Base-by-base conservation (phyloP, 2,797 vertebrate species). In the Echiichthys vipera region DNA sequence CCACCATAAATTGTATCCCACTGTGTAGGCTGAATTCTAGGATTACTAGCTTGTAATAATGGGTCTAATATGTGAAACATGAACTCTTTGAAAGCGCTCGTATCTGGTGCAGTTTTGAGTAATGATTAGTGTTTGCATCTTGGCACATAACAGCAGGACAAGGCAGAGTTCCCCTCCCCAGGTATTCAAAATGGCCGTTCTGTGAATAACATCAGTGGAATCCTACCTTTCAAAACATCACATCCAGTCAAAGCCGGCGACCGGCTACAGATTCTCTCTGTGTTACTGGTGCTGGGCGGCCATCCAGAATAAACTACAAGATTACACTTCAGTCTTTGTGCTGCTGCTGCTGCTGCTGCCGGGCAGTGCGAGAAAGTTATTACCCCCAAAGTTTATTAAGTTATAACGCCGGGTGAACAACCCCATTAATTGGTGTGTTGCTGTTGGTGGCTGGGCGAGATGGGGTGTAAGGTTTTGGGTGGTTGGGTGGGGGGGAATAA, bases 291-390 rank as follows among this genome's bases (percentile, higher is more conserved):
- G 71, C 78, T 89, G 94, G 93, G 94, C 94, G 68, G 67, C 58
- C 70, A 80, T 93, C 94, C 94, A 95, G 93, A 89, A 93, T 89
- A 93, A 94, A 94, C 93, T 87, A 82, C 83, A 88, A 89, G 66
- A 93, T 92, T 91, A 89, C 91, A 93, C 75, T 76, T 81, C 83
- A 83, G 72, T 76, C 78, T 90, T 87, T 93, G 88, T 91, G 83
- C 80, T 78, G 77, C 71, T 86, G 70, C 71, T 86, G 69, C 67
- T 74, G 77, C 72, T 82, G 78, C 81, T 85, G 85, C 65, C 36
- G 34, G 84, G 65, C 76, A 87, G 75, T 74, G 81, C 79, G 24
- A 74, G 78, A 90, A 91, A 89, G 89, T 92, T 90, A 93, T 93
- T 90, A 91, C 90, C 79, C 77, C 77, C 49, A 62, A 92, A 91